phyloP scores from a whole-genome alignment of 1,140 invertebrate genomes.

The Limonius californicus region DNA sequence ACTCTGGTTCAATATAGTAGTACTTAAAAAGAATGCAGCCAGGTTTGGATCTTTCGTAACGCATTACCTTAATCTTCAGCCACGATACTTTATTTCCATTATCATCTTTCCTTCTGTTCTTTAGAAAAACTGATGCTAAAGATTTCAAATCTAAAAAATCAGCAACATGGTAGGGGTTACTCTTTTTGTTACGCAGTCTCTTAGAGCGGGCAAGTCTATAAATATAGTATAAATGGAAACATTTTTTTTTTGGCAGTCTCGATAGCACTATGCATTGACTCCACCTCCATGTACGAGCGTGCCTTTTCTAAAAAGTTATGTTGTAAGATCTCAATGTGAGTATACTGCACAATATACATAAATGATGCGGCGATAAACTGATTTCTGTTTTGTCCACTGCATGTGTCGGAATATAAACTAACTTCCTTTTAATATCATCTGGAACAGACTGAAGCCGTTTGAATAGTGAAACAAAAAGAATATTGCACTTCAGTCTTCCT shows the following conservation, averaged over 20 bases:
- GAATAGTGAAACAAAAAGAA: too few relatives aligned
- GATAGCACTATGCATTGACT: slow-evolving; percentile 14
- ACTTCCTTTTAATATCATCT: background rate
- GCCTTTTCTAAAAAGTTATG: slow-evolving; percentile 12
- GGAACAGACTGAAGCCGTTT: too few relatives aligned
- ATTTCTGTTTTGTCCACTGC: background rate
- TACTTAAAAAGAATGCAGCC: background rate
- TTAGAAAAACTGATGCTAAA: slow-evolving; percentile 7
- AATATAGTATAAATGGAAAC: slow-evolving; percentile 28
- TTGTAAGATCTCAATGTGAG: background rate
- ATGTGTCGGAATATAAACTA: too few relatives aligned
- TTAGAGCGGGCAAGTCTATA: slow-evolving; percentile 11
- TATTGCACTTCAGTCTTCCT: too few relatives aligned
- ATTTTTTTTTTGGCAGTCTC: background rate
- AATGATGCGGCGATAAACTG: background rate
- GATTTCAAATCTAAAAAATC: slow-evolving; percentile 14
- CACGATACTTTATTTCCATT: slow-evolving; percentile 14
- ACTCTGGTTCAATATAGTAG: background rate
- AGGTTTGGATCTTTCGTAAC: slow-evolving; percentile 13
- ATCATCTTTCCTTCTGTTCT: slow-evolving; percentile 10
- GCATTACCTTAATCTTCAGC: slow-evolving; percentile 17
- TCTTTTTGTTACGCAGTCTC: background rate
- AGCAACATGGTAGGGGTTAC: background rate
- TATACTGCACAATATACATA: background rate
- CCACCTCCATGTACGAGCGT: background rate